These are phyloP conservation scores for Chionis minor DNA, from an alignment of 2,113 vertebrate species.

Conservation along the genomic window DNA sequence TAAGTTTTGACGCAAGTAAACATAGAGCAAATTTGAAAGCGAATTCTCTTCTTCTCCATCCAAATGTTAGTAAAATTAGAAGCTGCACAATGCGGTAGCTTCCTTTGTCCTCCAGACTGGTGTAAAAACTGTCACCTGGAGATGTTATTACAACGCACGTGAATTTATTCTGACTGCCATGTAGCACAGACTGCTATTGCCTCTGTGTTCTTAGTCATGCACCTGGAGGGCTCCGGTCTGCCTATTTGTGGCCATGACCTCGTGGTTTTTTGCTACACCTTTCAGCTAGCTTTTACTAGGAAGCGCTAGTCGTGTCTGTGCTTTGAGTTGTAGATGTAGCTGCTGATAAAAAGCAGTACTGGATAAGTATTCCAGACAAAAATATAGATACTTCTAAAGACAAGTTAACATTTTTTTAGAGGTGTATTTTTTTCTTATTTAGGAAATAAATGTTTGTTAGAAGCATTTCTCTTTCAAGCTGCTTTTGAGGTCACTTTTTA, in stretches of 20 bases:
- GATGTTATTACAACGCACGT: rapidly evolving
- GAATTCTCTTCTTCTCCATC: neutral
- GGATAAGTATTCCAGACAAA: neutral
- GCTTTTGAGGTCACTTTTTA: neutral
- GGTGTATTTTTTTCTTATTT: neutral
- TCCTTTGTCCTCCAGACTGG: neutral
- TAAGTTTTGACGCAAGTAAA: neutral
- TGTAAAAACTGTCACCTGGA: neutral
- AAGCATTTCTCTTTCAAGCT: neutral
- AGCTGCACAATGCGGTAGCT: neutral
- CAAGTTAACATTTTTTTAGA: neutral
- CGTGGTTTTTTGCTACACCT: rapidly evolving
- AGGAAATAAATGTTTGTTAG: neutral
- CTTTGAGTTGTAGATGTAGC: neutral
- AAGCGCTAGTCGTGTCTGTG: neutral
- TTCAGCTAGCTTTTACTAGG: neutral
- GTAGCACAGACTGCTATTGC: neutral
- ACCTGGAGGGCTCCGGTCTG: neutral
- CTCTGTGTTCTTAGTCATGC: rapidly evolving
- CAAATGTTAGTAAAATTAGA: neutral
- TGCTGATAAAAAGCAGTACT: neutral
- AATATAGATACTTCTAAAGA: neutral
- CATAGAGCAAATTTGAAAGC: neutral
- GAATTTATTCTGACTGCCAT: neutral
- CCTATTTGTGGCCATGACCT: neutral